Percentiles rank a stretch among this genome's conserved stretches.
Conservation (phyloP, 2,888 invertebrate species). For the Rhynchonema sp. region DNA sequence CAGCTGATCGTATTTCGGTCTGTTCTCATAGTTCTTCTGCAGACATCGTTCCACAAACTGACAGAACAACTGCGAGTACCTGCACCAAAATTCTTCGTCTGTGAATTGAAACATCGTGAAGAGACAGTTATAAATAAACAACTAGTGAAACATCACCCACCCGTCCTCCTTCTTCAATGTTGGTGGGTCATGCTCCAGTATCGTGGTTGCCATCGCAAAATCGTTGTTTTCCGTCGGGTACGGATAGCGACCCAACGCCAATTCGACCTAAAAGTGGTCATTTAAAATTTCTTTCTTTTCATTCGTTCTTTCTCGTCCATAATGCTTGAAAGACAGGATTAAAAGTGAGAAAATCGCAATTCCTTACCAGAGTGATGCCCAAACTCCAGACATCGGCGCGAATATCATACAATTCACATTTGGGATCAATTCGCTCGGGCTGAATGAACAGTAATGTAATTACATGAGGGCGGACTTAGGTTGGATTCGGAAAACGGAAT, state of each 20-base stretch:
- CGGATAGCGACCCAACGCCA: constrained; percentile 87
- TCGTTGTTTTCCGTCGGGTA: constrained; percentile 83
- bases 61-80: constrained; percentile 17
- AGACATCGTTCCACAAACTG: constrained; percentile 19
- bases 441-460: constrained; percentile 26
- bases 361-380: constrained; percentile 42
- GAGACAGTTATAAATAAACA: too few relatives aligned
- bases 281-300: too few relatives aligned
- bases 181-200: constrained; percentile 46
- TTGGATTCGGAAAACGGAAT: too few relatives aligned
- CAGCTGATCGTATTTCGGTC: constrained; percentile 22
- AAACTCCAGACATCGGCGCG: constrained; percentile 98
- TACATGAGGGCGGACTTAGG: neutral
- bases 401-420: constrained; percentile 87
- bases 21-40: constrained; percentile 13
- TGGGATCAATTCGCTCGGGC: constrained; percentile 89
- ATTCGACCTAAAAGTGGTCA: constrained; percentile 49
- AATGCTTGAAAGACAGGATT: neutral
- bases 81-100: too few relatives aligned
- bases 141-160: too few relatives aligned
- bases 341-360: neutral
- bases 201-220: constrained; percentile 70
- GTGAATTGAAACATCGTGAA: too few relatives aligned
- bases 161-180: constrained; percentile 10
- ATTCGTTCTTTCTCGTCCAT: neutral